A percentile compares a stretch with the other conserved stretches of the same genome.
phyloP scores from a whole-genome alignment of 2,797 vertebrate genomes.

The Typhlichthys subterraneus region DNA sequence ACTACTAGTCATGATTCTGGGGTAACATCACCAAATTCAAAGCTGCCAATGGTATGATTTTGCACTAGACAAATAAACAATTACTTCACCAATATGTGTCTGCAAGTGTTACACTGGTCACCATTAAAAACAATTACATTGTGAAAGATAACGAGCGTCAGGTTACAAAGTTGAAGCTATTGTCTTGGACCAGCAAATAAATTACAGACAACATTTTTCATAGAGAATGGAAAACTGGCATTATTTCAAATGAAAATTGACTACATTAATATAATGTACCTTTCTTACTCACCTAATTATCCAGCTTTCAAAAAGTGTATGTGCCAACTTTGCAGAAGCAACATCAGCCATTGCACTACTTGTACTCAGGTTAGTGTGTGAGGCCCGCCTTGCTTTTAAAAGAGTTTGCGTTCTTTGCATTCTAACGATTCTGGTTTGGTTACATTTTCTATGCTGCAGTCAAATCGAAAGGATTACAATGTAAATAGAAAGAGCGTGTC shows the following conservation, averaged over 20 bases:
- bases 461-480: slow-evolving; percentile 48
- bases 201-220: slow-evolving; percentile 35
- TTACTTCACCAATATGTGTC: no score
- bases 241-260: slow-evolving; percentile 68
- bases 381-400: slow-evolving; percentile 31
- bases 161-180: no score
- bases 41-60: no score
- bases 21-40: no score
- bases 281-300: slow-evolving; percentile 38
- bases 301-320: slow-evolving; percentile 53
- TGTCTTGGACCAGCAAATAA: no score
- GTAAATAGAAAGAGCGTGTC: slow-evolving; percentile 46
- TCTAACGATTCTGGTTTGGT: slow-evolving; percentile 60
- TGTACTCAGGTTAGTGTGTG: slow-evolving; percentile 49
- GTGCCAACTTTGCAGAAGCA: slow-evolving; percentile 35
- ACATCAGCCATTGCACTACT: slow-evolving; percentile 60
- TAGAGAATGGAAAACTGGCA: slow-evolving; percentile 44
- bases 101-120: no score
- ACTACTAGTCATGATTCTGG: no score
- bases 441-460: slow-evolving; percentile 52
- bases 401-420: slow-evolving; percentile 12
- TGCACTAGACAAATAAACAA: no score
- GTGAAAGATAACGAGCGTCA: no score
- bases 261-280: slow-evolving; percentile 61
- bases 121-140: no score